Evolutionary conservation across 2,888 invertebrate genomes (phyloP), one percentile per base, ranked within the genome.

Genomic region (Luperina testacea): DNA sequence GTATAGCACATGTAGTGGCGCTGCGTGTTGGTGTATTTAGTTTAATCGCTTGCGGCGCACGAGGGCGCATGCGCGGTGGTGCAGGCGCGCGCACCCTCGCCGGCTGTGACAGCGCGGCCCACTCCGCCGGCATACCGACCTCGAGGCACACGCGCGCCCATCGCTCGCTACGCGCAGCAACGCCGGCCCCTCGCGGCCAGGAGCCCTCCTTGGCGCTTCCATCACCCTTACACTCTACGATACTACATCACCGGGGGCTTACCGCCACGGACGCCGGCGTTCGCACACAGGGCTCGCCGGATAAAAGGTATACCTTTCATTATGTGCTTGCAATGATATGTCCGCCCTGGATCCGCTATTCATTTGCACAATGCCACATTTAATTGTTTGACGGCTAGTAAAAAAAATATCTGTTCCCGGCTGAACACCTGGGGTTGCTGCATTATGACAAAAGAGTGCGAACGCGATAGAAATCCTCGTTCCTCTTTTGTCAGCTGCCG

Each of bases 121-220:
- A 96, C 95, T 96, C 95, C 96, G 95, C 96, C 96, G 96, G 95
- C 94, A 95, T 91, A 93, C 94, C 94, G 94, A 94, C 93, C 94
- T 92, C 93, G 92, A 94, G 94, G 91, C 92, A 95, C 94, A 95
- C 96, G 95, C 95, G 94, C 94, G 93, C 92, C 93, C 91, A 91
- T 92, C 94, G 95, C 94, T 93, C 95, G 94, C 95, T 91, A 91
- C 93, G 93, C 94, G 93, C 90, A 95, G 95, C 95, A 95, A 95
- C 96, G 95, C 96, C 96, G 96, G 96, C 96, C 96, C 95, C 92
- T 94, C 90, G 96, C 95, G 96, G 96, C 96, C 95, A 92, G 96
- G 94, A 95, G 96, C 96, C 95, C 95, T 94, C 92, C 92, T 92
- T 91, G 95, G 95, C 94, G 95, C 95, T 93, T 95, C 95, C 92